phyloP scores from a whole-genome alignment of 2,888 invertebrate species.

The Molorchus minor region DNA sequence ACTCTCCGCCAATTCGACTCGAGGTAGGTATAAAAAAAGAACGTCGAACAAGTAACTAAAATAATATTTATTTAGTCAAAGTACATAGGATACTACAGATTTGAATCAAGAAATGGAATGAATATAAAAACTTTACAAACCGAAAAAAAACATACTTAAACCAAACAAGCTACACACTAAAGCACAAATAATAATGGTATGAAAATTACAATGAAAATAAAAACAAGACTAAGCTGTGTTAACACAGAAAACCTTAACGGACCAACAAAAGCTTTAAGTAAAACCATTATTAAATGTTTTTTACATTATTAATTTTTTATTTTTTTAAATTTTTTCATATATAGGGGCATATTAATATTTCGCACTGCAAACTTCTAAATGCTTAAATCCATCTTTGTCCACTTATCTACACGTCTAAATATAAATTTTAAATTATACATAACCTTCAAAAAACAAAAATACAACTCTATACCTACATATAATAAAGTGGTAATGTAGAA shows the following conservation, averaged over 20 bases:
- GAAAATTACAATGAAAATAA: neutral
- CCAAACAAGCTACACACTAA: neutral
- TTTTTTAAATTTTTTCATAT: constrained; percentile 31
- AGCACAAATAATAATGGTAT: constrained; percentile 17
- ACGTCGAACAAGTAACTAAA: constrained; percentile 13
- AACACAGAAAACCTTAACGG: neutral
- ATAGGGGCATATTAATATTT: constrained; percentile 36
- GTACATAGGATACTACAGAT: constrained; percentile 7
- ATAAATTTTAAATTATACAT: constrained; percentile 26
- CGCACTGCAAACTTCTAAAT: constrained; percentile 32
- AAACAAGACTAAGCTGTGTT: neutral
- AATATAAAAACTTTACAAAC: constrained; percentile 15
- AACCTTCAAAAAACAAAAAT: constrained; percentile 11
- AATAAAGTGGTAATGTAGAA: constrained; percentile 7
- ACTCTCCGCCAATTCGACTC: no score
- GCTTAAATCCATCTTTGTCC: constrained; percentile 35
- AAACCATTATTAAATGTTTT: constrained; percentile 40
- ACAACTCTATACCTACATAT: constrained; percentile 16
- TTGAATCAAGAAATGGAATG: constrained; percentile 15
- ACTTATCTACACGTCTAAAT: constrained; percentile 27
- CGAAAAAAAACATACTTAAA: constrained; percentile 11
- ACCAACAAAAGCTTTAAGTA: no score
- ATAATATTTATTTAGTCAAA: constrained; percentile 20
- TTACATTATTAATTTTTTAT: constrained; percentile 26
- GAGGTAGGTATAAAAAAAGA: neutral